A percentile compares a stretch with the other conserved stretches of the same genome.
Conservation (phyloP, 2,888 invertebrate species). For the Drosophila falleni region DNA sequence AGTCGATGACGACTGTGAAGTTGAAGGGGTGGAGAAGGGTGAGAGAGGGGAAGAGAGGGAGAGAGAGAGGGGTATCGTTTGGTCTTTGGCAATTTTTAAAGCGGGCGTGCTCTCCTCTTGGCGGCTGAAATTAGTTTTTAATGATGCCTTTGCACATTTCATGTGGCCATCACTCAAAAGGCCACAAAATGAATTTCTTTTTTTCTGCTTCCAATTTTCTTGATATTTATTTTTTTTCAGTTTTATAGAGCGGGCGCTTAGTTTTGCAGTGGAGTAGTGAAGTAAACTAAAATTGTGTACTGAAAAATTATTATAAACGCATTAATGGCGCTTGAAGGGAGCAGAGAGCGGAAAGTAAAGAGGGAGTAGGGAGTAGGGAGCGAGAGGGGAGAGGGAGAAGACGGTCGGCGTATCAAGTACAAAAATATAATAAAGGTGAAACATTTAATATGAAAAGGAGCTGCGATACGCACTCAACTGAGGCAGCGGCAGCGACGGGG, state of each 20-base stretch:
- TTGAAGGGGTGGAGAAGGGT: neutral
- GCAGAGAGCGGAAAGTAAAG: conserved; percentile 11
- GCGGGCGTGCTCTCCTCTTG: conserved; percentile 55
- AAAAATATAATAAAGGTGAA: conserved; percentile 75
- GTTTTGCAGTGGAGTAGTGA: neutral
- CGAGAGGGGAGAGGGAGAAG: neutral
- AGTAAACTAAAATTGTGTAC: conserved; percentile 56
- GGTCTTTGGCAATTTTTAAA: conserved; percentile 65
- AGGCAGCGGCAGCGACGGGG: neutral
- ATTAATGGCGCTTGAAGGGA: conserved; percentile 74
- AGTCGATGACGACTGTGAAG: conserved; percentile 38
- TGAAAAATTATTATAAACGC: conserved; percentile 81
- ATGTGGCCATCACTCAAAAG: conserved; percentile 65
- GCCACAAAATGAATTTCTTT: conserved; percentile 17
- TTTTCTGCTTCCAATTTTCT: conserved; percentile 6
- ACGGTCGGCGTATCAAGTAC: conserved; percentile 59
- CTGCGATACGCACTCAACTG: conserved; percentile 61
- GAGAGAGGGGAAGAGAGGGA: neutral
- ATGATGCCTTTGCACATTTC: conserved; percentile 77
- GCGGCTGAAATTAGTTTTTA: conserved; percentile 75
- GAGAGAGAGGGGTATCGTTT: conserved; percentile 33
- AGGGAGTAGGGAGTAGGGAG: neutral
- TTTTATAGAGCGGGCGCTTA: conserved; percentile 25
- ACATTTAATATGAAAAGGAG: conserved; percentile 75
- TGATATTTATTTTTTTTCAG: conserved; percentile 9